phyloP scores from a whole-genome alignment of 2,797 vertebrate genomes.

The Mormyrops boulengeri region DNA sequence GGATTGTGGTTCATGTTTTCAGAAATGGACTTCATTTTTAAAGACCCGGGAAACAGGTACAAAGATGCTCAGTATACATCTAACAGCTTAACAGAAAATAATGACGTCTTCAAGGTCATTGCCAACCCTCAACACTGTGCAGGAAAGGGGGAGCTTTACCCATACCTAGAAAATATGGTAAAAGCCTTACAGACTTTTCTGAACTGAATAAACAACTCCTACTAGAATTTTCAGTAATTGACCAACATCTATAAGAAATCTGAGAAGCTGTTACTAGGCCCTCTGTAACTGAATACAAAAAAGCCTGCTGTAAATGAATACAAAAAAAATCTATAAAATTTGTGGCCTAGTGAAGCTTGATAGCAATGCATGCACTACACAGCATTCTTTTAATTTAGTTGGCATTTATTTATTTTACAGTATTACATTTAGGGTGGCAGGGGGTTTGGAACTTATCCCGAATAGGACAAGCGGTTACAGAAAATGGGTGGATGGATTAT shows the following conservation, averaged over 20 bases:
- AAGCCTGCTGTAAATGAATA: not conserved
- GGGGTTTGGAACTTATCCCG: not conserved
- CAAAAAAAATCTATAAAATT: not conserved
- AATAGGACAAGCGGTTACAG: not conserved
- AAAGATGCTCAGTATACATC: not conserved
- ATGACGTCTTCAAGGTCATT: not conserved
- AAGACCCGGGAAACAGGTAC: not conserved
- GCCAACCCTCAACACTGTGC: not conserved
- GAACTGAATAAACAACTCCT: not conserved
- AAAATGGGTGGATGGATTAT: not conserved
- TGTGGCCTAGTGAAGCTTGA: not conserved
- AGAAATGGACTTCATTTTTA: not conserved
- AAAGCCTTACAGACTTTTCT: not conserved
- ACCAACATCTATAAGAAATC: not conserved
- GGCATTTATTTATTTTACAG: not conserved
- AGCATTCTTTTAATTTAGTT: not conserved
- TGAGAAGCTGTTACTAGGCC: not conserved
- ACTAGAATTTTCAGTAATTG: not conserved
- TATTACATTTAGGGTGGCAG: not conserved
- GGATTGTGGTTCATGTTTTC: not conserved
- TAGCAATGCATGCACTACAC: not conserved
- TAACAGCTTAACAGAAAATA: not conserved
- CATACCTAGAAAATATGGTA: not conserved
- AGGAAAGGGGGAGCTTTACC: not conserved
- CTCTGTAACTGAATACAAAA: not conserved